Evolutionary conservation across 1,140 invertebrate genomes (phyloP), one percentile per base, ranked within the genome.

Genomic region (Grapholita molesta): DNA sequence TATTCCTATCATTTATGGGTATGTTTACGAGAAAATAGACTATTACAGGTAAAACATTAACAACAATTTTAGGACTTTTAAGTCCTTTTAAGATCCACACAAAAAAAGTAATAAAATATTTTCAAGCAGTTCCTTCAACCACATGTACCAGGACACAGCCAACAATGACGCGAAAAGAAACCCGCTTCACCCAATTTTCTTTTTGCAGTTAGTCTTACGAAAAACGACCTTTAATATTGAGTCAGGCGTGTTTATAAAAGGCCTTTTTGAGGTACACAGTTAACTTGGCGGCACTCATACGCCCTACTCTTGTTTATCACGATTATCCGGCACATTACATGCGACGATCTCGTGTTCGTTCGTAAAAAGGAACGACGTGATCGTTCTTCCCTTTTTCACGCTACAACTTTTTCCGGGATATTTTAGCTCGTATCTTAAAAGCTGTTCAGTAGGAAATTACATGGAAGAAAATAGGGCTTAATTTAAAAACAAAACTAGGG

Each of bases 281-380:
- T 61, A 28, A 28, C 11, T 61, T 61, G 12, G 55, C 25, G 15
- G 24, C 55, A 61, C 25, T 61, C 55, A 61, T 61, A 30, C 25
- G 55, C 55, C 55, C 55, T 61, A 15, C 55, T 25, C 55, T 61
- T 61, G 55, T 61, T 61, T 61, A 61, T 61, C 55, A 61, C 55
- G 55, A 61, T 61, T 61, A 61, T 61, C 55, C 28, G 55, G 55
- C 55, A 61, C 55, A 61, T 61, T 61, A 61, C 55, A 30, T 61
- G 55, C 28, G 55, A 61, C 55, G 55, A 61, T 61, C 55, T 61
- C 55, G 55, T 61, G 55, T 61, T 28, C 25, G 55, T 61, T 61
- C 55, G 55, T 61, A 61, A 61, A 61, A 61, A 61, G 55, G 32
- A 61, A 61, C 55, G 55, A 61, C 55, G 55, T 61, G 55, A 61